These are phyloP conservation scores for Hirtodrosophila histrioides DNA, from an alignment of 2,888 invertebrate species.

Conservation along the genomic window DNA sequence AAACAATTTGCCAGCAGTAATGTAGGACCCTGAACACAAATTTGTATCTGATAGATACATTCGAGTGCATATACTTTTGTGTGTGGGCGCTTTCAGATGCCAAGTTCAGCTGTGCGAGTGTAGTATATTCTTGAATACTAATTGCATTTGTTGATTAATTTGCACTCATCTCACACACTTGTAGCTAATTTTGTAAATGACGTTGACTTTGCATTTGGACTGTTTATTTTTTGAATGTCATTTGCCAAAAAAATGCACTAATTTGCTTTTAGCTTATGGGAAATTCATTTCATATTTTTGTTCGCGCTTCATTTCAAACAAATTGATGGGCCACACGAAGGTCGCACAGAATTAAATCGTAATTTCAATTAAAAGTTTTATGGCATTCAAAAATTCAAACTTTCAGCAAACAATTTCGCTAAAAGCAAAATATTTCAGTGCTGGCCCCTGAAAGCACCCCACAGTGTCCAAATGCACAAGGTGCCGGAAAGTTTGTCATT, in stretches of 20 bases:
- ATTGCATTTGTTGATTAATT: constrained; percentile 43
- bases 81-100: constrained; percentile 27
- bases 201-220: constrained; percentile 27
- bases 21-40: constrained; percentile 20
- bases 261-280: constrained; percentile 21
- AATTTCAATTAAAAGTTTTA: constrained; percentile 65
- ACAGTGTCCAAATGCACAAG: not conserved
- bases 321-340: constrained; percentile 33
- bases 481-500: constrained; percentile 39
- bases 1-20: constrained; percentile 56
- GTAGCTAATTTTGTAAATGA: constrained; percentile 35
- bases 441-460: no score
- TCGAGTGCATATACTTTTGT: constrained; percentile 1
- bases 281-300: constrained; percentile 23
- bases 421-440: constrained; percentile 26
- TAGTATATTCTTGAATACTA: constrained; percentile 1
- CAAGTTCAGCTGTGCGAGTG: constrained; percentile 39
- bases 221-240: constrained; percentile 15
- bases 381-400: constrained; percentile 32
- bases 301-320: constrained; percentile 45
- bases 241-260: constrained; percentile 39
- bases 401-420: constrained; percentile 46
- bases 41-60: constrained; percentile 35
- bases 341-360: constrained; percentile 33
- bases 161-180: constrained; percentile 12